These are phyloP conservation scores for Oxytorus armatus DNA, from an alignment of 2,888 invertebrate species.

Conservation along the genomic window DNA sequence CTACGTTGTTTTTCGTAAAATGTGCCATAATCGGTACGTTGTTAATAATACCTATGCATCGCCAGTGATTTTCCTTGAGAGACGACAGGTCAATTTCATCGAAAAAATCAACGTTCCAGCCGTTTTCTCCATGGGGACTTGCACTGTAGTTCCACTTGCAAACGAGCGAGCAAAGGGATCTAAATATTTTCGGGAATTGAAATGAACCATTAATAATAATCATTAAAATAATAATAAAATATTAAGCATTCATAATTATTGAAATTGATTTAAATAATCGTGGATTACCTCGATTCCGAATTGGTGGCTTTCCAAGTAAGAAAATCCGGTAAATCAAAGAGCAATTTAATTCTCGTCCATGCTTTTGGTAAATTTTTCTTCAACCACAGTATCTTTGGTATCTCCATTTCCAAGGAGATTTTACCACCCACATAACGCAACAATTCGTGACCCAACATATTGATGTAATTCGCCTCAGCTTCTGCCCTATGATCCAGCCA, in stretches of 20 bases:
- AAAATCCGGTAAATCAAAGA: conserved; percentile 97
- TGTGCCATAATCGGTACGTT: too few relatives aligned
- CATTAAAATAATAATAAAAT: background rate
- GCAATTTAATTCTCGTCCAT: conserved; percentile 90
- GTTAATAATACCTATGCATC: conserved; percentile 87
- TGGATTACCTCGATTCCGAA: conserved; percentile 86
- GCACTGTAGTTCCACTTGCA: conserved; percentile 98
- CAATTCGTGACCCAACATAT: conserved; percentile 90
- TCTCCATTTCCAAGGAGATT: conserved; percentile 98
- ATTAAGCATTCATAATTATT: background rate
- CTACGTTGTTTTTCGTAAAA: background rate
- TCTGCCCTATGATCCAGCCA: conserved; percentile 92
- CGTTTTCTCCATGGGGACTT: conserved; percentile 85
- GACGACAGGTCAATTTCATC: conserved; percentile 90
- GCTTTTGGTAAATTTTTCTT: conserved; percentile 89
- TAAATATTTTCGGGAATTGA: conserved; percentile 77
- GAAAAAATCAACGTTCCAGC: conserved; percentile 92
- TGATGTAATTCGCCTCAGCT: conserved; percentile 92
- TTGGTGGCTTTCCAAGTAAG: conserved; percentile 96
- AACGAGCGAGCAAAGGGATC: conserved; percentile 95
- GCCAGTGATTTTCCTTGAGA: conserved; percentile 88
- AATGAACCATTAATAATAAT: background rate
- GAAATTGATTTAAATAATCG: background rate
- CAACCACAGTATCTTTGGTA: conserved; percentile 97
- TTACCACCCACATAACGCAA: conserved; percentile 95